These are phyloP conservation scores for Aporophyla lueneburgensis DNA, from an alignment of 2,888 invertebrate species.

Conservation along the genomic window DNA sequence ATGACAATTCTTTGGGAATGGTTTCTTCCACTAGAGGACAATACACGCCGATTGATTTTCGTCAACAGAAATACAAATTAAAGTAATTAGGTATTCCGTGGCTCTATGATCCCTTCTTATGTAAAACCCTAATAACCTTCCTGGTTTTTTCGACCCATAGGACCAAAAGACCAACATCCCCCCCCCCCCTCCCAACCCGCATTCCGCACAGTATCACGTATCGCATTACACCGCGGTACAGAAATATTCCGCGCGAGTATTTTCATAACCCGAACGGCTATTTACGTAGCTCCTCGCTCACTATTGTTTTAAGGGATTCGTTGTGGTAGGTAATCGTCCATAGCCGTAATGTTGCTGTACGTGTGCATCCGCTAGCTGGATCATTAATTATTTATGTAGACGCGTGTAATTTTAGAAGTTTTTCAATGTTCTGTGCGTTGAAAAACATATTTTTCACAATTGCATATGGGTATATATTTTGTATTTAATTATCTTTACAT, in stretches of 20 bases:
- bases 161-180: conserved; percentile 13
- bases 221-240: conserved; percentile 63
- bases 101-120: background rate
- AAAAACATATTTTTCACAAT: background rate
- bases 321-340: conserved; percentile 38
- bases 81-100: background rate
- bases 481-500: background rate
- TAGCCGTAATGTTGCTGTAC: background rate
- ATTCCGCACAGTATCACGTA: conserved; percentile 59
- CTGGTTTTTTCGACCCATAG: background rate
- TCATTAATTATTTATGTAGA: background rate
- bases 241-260: conserved; percentile 68
- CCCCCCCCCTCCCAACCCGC: background rate
- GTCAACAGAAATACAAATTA: too few species aligned
- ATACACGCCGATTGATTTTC: too few species aligned
- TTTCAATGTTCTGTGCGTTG: background rate
- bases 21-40: too few species aligned
- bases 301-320: conserved; percentile 63
- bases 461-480: background rate
- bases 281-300: conserved; percentile 56
- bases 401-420: conserved; percentile 2
- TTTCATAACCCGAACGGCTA: conserved; percentile 65
- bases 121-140: background rate
- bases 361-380: conserved; percentile 12
- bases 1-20: background rate